Evolutionary conservation across 2,113 vertebrate genomes (phyloP), one percentile per base, ranked within the genome.

Genomic region (Polypterus bichir): DNA sequence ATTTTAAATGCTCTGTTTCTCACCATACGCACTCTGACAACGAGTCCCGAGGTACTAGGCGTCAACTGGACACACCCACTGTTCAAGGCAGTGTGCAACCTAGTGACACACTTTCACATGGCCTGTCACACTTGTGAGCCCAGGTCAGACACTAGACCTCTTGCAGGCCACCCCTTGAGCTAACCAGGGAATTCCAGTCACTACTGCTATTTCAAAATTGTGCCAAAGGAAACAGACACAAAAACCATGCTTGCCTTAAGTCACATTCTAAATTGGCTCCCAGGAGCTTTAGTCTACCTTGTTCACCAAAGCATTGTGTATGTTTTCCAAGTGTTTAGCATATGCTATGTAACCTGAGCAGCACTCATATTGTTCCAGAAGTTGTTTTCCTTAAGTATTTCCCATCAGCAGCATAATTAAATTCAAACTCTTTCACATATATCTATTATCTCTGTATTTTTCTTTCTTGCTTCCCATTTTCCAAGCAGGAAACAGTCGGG

Each of bases 261-360:
- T 90, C 90, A 89, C 87, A 79, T 87, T 91, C 86, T 91, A 92
- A 93, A 92, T 89, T 89, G 88, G 86, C 87, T 96, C 92, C 91
- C 91, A 82, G 73, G 91, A 89, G 91, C 87, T 79, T 83, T 82
- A 70, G 75, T 74, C 79, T 87, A 82, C 88, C 92, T 92, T 90
- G 88, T 90, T 92, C 87, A 83, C 86, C 81, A 84, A 91, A 88
- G 84, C 86, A 79, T 84, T 61, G 83, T 82, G 83, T 84, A 86
- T 87, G 88, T 86, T 89, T 88, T 85, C 81, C 65, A 79, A 71
- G 85, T 86, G 83, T 86, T 90, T 84, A 88, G 91, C 89, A 90
- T 88, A 87, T 80, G 85, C 86, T 79, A 61, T 64, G 85, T 89
- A 91, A 92, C 92, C 88, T 80, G 87, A 92, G 88, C 77, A 76